These are phyloP conservation scores for Rhinolophus ferrumequinum DNA, from an alignment of 2,113 vertebrate genomes.

Conservation along the genomic window DNA sequence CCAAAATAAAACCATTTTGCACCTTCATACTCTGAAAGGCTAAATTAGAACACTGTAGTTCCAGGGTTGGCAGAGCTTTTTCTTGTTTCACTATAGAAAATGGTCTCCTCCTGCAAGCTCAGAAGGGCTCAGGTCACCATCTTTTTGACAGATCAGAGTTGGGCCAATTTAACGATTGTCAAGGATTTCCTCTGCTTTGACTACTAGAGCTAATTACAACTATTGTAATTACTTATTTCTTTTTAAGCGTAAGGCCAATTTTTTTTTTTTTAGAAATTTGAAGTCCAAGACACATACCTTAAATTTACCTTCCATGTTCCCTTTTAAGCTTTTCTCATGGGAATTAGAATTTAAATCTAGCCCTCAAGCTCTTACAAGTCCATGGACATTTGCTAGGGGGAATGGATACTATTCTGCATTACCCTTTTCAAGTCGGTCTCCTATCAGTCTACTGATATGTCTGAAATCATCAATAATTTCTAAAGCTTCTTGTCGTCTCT, in stretches of 20 bases:
- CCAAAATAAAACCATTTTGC: not conserved
- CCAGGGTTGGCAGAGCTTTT: not conserved
- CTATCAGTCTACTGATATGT: not conserved
- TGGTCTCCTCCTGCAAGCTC: not conserved
- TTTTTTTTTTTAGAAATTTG: not conserved
- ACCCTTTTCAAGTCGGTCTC: not conserved
- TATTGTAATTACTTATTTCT: not conserved
- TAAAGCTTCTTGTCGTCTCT: not conserved
- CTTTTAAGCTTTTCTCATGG: not conserved
- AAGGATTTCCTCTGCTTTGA: not conserved
- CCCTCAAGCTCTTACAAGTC: not conserved
- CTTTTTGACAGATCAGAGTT: not conserved
- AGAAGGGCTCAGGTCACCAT: not conserved
- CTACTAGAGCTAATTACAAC: not conserved
- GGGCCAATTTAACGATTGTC: not conserved
- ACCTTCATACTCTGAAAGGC: not conserved
- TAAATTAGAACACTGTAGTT: not conserved
- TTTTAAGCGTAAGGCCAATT: not conserved
- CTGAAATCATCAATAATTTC: not conserved
- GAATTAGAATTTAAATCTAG: not conserved
- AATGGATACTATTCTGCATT: not conserved
- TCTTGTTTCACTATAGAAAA: not conserved
- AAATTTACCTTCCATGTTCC: not conserved
- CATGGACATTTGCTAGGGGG: not conserved
- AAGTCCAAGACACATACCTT: not conserved